A percentile compares a stretch with the other conserved stretches of the same genome.
Evolutionary conservation across 1,140 invertebrate genomes (phyloP).

Genomic region (Euura lappo): DNA sequence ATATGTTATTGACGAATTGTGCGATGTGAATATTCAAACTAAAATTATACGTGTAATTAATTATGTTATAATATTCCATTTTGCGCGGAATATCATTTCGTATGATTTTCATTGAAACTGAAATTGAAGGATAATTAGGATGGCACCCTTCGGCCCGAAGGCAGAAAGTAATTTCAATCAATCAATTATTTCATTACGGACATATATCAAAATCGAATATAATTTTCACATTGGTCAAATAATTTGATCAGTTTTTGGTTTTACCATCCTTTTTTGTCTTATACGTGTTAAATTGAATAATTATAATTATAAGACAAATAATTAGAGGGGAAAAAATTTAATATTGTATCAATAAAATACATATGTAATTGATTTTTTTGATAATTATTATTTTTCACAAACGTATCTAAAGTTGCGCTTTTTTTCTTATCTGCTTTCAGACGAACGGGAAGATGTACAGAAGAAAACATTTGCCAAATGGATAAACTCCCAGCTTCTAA

Average conservation of each 20-base stretch:
- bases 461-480: slow-evolving; percentile 96
- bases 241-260: background rate
- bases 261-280: background rate
- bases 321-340: slow-evolving; percentile 3
- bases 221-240: background rate
- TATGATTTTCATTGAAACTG: background rate
- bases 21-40: background rate
- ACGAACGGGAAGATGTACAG: slow-evolving; percentile 90
- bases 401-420: background rate
- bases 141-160: background rate
- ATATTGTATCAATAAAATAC: background rate
- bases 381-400: slow-evolving; percentile 30
- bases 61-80: background rate
- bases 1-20: background rate
- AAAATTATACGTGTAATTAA: background rate
- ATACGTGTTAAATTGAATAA: background rate
- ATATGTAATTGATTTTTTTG: background rate
- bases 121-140: too few species aligned
- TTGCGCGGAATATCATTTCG: background rate
- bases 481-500: slow-evolving; percentile 90
- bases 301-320: background rate
- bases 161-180: background rate
- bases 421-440: slow-evolving; percentile 59
- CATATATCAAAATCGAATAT: too few species aligned
- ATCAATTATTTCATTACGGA: too few species aligned